Conservation (phyloP, 2,113 vertebrate species). For the Mesocricetus auratus region DNA sequence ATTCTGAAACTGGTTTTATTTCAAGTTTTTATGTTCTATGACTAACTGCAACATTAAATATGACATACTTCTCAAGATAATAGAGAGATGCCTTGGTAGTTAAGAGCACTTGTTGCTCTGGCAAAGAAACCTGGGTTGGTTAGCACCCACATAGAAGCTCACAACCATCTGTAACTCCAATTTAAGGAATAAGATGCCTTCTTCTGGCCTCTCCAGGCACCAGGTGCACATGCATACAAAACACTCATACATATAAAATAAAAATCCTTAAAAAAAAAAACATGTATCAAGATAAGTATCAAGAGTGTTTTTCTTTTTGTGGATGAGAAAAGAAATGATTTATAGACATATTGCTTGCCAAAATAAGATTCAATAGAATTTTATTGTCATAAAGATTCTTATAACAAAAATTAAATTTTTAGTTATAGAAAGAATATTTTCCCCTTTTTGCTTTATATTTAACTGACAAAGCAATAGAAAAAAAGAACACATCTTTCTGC, state of each 20-base stretch:
- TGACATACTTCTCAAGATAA: constrained; percentile 2
- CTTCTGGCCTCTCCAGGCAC: neutral
- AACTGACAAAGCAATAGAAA: constrained; percentile 20
- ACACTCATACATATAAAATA: neutral
- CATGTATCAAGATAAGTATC: constrained; percentile 36
- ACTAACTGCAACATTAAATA: constrained; percentile 9
- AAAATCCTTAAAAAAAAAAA: neutral
- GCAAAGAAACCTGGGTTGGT: neutral
- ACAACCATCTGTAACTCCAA: neutral
- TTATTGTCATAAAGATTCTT: constrained; percentile 14
- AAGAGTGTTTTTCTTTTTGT: neutral
- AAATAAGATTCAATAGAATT: constrained; percentile 26
- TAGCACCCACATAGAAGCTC: neutral
- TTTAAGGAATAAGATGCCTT: neutral
- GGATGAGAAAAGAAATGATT: constrained; percentile 50
- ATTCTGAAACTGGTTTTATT: constrained; percentile 46
- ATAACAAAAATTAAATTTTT: constrained; percentile 56
- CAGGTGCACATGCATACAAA: too few relatives aligned
- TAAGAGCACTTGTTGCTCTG: neutral
- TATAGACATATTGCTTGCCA: neutral
- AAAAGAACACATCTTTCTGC: constrained; percentile 78
- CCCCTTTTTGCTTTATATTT: constrained; percentile 45
- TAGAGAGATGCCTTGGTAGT: neutral
- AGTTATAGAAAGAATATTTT: constrained; percentile 21
- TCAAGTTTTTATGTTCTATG: constrained; percentile 1